Evolutionary conservation across 2,797 vertebrate genomes (phyloP).

Genomic region (Sus cebifrons): DNA sequence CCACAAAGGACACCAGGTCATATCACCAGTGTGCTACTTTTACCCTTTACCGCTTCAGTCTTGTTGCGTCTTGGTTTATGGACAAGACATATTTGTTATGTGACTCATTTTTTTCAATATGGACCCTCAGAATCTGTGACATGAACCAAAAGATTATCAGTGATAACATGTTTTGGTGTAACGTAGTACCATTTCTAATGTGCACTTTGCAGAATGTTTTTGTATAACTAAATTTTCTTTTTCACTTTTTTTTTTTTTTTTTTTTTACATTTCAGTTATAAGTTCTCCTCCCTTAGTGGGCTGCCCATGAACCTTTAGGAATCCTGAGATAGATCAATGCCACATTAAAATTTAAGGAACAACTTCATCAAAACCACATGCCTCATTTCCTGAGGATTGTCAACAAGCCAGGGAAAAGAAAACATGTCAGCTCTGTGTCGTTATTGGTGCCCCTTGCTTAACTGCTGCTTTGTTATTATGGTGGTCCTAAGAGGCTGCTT

Average conservation of each 20-base stretch:
- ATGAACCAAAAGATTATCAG: not conserved
- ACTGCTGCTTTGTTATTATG: not conserved
- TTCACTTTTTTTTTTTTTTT: not conserved
- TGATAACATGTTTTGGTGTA: not conserved
- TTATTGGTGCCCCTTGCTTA: not conserved
- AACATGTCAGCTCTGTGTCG: slow-evolving; percentile 15
- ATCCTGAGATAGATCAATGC: slow-evolving; percentile 77
- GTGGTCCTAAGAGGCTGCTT: not conserved
- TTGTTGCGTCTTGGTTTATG: not conserved
- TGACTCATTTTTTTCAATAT: not conserved
- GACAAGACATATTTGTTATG: not conserved
- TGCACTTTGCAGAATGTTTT: slow-evolving; percentile 74
- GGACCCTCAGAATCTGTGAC: slow-evolving; percentile 64
- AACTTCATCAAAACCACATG: slow-evolving; percentile 78
- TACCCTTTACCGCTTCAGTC: not conserved
- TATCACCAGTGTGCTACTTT: not conserved
- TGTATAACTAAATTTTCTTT: slow-evolving; percentile 65
- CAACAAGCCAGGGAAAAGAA: slow-evolving; percentile 31
- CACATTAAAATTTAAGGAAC: slow-evolving; percentile 79
- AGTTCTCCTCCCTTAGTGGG: slow-evolving; percentile 32
- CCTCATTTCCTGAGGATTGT: slow-evolving; percentile 79
- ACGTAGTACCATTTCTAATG: slow-evolving; percentile 64
- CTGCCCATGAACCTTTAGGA: slow-evolving; percentile 64
- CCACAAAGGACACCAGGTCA: not conserved
- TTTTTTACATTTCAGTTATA: slow-evolving; percentile 49